Evolutionary conservation across 2,888 invertebrate genomes (phyloP).

Genomic region (Erannis defoliaria): DNA sequence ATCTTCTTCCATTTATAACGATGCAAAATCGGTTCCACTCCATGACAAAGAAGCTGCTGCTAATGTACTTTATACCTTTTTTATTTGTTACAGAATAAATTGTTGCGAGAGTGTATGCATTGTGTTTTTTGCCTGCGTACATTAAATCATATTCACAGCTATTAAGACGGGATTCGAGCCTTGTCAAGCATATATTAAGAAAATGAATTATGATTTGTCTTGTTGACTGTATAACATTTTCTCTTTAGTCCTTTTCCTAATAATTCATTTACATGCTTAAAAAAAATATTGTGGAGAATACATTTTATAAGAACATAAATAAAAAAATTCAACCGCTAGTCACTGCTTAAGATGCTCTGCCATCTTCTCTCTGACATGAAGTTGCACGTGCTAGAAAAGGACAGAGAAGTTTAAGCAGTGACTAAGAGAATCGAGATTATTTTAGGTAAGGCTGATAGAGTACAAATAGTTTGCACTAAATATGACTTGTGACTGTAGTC

Average conservation of each 20-base stretch:
- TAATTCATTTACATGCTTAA: too few relatives aligned
- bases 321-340: too few relatives aligned
- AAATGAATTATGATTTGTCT: conserved; percentile 38
- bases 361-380: too few relatives aligned
- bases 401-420: too few relatives aligned
- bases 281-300: too few relatives aligned
- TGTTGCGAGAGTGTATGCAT: conserved; percentile 38
- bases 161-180: conserved; percentile 35
- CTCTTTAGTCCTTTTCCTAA: conserved; percentile 34
- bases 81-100: conserved; percentile 40
- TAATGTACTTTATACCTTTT: conserved; percentile 72
- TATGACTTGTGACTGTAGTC: too few relatives aligned
- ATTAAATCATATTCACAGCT: conserved; percentile 43
- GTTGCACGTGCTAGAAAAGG: too few relatives aligned
- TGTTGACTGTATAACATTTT: conserved; percentile 27
- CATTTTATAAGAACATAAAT: too few relatives aligned
- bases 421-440: too few relatives aligned
- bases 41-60: conserved; percentile 74
- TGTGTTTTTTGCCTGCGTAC: conserved; percentile 38
- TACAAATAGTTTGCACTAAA: too few relatives aligned
- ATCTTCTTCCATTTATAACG: conserved; percentile 78
- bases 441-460: too few relatives aligned
- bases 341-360: too few relatives aligned
- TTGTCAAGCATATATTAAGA: conserved; percentile 33
- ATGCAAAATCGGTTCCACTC: conserved; percentile 80